Evolutionary conservation across 2,797 vertebrate species (phyloP), one percentile per base, ranked within the genome.

Genomic region (Siniperca scherzeri): DNA sequence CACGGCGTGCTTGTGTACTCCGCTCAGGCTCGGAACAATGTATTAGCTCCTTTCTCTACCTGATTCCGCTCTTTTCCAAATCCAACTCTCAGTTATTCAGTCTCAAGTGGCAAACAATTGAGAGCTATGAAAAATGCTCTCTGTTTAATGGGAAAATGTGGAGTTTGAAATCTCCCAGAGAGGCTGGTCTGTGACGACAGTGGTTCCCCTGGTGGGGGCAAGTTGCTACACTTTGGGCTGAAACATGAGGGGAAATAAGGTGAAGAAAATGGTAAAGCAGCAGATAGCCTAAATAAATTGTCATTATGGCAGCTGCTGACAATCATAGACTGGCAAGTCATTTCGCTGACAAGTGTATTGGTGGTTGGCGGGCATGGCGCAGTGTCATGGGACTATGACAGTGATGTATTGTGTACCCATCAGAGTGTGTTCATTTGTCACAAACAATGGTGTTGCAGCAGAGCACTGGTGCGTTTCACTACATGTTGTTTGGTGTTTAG

Each of bases 241-340:
- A 79, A 65, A 70, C 70, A 57, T 40, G 70, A 67, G 75, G 69
- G 71, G 59, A 83, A 83, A 82, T 68, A 81, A 74, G 74, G 77
- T 78, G 77, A 83, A 69, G 44, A 70, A 55, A 87, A 86, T 25
- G 74, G 80, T 56, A 75, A 89, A 82, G 77, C 46, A 61, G 84
- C 62, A 50, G 57, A 65, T 68, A 30, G 30, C 30, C 30, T 30
- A 91, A 89, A 94, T 92, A 87, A 87, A 92, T 92, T 90, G 91
- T 90, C 84, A 90, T 92, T 82, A 89, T 82, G 65, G 90, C 83
- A 83, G 85, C 73, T 75, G 90, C 87, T 94, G 92, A 94, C 92
- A 95, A 82, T 91, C 91, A 86, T 71, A 86, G 84, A 91, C 88
- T 77, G 90, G 77, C 69, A 80, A 92, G 90, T 90, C 79, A 91